These are phyloP conservation scores for Orgyia antiqua DNA, from an alignment of 2,888 invertebrate species.

Conservation along the genomic window DNA sequence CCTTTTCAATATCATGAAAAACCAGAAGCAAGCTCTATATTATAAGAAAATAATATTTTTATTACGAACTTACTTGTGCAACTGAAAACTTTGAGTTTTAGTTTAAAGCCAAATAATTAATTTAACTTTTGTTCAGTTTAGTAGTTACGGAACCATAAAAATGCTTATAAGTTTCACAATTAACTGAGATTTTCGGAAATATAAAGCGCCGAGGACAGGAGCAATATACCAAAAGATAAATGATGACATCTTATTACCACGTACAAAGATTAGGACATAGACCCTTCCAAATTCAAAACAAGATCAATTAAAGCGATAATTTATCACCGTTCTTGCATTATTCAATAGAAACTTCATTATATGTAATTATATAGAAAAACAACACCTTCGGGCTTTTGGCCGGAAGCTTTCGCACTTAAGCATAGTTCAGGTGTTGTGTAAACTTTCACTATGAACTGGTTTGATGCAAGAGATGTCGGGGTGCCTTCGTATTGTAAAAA, in stretches of 20 bases:
- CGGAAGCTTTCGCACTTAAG: slow-evolving; percentile 50
- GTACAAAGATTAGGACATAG: background rate
- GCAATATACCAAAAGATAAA: background rate
- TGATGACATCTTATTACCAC: slow-evolving; percentile 1
- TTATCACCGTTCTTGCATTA: slow-evolving; percentile 22
- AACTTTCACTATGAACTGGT: slow-evolving; percentile 67
- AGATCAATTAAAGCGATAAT: slow-evolving; percentile 24
- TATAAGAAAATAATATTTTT: no score
- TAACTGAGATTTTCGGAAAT: background rate
- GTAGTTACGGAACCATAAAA: no score
- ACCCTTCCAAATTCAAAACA: slow-evolving; percentile 11
- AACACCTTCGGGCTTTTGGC: slow-evolving; percentile 48
- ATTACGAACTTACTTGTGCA: no score
- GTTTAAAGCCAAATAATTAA: no score
- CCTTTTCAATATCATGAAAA: no score
- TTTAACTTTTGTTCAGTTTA: no score
- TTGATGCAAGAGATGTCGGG: slow-evolving; percentile 36
- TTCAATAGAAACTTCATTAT: slow-evolving; percentile 38
- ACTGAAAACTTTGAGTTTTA: no score
- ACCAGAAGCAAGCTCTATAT: no score
- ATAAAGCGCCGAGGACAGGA: background rate
- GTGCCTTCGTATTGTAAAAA: slow-evolving; percentile 34
- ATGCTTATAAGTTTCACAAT: no score
- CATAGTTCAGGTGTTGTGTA: slow-evolving; percentile 48
- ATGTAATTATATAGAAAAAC: slow-evolving; percentile 46